Conservation (phyloP, 2,113 vertebrate genomes). For the Anas platyrhynchos region DNA sequence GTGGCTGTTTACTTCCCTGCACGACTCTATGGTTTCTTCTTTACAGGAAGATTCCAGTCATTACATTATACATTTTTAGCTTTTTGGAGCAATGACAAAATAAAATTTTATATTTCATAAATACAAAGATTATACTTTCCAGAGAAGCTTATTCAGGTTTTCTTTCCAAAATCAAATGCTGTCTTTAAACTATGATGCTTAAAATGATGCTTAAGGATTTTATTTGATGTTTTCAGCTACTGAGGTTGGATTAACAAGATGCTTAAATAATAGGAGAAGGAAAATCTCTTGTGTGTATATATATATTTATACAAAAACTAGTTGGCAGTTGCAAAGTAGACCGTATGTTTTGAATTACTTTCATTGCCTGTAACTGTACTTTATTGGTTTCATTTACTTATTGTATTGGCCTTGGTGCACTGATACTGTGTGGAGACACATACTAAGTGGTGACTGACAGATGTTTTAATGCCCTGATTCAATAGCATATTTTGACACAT, state of each 20-base stretch:
- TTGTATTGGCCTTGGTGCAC: not conserved
- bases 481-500: not conserved
- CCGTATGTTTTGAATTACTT: constrained; percentile 30
- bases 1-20: not conserved
- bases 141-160: not conserved
- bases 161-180: not conserved
- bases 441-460: constrained; percentile 30
- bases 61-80: not conserved
- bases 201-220: not conserved
- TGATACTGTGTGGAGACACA: not conserved
- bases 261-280: not conserved
- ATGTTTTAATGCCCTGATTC: constrained; percentile 8
- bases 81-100: not conserved
- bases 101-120: not conserved
- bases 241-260: not conserved
- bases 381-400: constrained; percentile 36
- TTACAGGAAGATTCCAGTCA: not conserved
- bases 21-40: not conserved
- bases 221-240: not conserved
- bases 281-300: not conserved
- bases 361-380: not conserved
- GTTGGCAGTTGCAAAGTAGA: constrained; percentile 7
- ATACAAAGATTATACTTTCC: not conserved
- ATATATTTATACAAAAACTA: not conserved
- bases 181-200: not conserved